Base-by-base conservation (phyloP, 2,888 invertebrate species). In the Heliothis peltigera region DNA sequence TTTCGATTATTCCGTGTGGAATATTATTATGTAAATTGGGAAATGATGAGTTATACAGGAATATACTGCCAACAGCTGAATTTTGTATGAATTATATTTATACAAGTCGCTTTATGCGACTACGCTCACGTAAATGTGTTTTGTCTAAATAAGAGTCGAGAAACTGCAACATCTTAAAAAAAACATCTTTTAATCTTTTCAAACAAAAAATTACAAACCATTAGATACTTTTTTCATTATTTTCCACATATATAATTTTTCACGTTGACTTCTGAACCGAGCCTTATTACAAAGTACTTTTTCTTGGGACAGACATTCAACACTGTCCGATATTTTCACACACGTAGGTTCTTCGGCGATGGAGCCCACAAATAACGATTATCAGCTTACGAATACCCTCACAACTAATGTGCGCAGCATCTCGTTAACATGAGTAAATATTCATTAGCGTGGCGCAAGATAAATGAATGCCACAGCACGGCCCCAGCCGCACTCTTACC, bases 361-460 rank as follows among this genome's bases (percentile, higher is more conserved):
- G n/a, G n/a, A n/a, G n/a, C 28, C 7, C 10, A 28, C 28, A 10
- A 10, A 2, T 28, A 28, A 15, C 8, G 53, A 46, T 64, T 28
- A 68, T 25, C 44, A 28, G 42, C 68, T 49, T 43, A 48, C 44
- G 66, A 44, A 64, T 73, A 12, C 47, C 5, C 47, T 54, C 28
- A 28, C 28, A 72, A 75, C 70, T 80, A 79, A 79, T 79, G 79
- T 65, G 70, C 66, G 60, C 62, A 61, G 72, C 59, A 75, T 73
- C 80, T 82, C 77, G 77, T 87, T 85, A 82, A 69, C 83, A 81
- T 83, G 81, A 79, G 77, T 86, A 83, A 86, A 87, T 86, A 87
- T 85, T 86, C 83, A 84, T 80, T 77, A 82, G 64, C 54, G 55
- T 52, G 57, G 61, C 70, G 66, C 59, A 75, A 82, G 82, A 83